Evolutionary conservation across 2,888 invertebrate species (phyloP).

Genomic region (Lumbricus terrestris): DNA sequence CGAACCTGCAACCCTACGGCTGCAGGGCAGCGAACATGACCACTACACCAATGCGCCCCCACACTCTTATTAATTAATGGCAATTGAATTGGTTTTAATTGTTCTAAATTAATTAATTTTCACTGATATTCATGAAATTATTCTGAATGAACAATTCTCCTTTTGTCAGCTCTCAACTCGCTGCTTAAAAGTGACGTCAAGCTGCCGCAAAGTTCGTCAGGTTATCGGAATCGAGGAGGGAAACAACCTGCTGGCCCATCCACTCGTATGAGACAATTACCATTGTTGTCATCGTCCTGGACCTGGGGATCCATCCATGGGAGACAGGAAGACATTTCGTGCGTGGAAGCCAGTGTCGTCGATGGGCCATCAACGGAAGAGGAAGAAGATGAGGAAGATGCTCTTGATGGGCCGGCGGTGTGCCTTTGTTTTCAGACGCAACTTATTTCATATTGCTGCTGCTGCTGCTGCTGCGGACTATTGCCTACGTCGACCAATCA

Average conservation of each 20-base stretch:
- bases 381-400: too few relatives aligned
- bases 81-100: too few relatives aligned
- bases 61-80: too few relatives aligned
- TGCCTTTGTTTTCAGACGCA: not conserved
- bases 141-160: not conserved
- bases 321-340: constrained; percentile 3
- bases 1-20: too few relatives aligned
- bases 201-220: not conserved
- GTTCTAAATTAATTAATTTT: too few relatives aligned
- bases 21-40: too few relatives aligned
- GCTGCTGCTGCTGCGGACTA: too few relatives aligned
- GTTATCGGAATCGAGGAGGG: constrained; percentile 11
- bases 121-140: too few relatives aligned
- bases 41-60: too few relatives aligned
- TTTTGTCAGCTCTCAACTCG: not conserved
- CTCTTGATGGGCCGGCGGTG: not conserved
- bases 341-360: constrained; percentile 3
- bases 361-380: not conserved
- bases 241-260: constrained; percentile 10
- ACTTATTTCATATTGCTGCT: not conserved
- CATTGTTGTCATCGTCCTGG: not conserved
- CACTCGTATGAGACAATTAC: not conserved
- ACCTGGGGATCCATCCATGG: too few relatives aligned
- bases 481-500: not conserved
- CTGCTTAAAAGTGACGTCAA: not conserved